Base-by-base conservation (phyloP, 2,888 invertebrate genomes). In the Idaea dimidiata region DNA sequence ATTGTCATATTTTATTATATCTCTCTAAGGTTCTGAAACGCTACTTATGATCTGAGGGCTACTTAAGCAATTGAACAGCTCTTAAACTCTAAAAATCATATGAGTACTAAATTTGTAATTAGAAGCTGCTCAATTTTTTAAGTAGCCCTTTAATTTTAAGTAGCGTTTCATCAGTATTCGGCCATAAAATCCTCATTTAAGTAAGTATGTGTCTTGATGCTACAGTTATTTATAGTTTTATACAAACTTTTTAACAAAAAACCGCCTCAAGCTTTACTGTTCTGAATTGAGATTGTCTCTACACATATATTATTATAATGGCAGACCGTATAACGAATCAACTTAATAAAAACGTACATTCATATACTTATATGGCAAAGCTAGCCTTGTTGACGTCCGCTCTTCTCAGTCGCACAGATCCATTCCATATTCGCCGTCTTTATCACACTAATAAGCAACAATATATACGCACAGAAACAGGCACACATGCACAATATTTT, bases 301-400 rank as follows among this genome's bases (percentile, higher is more conserved):
- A 43, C 43, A 43, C 84, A 82, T 86, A 86, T 85, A 87, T 89
- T 88, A 89, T 87, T 85, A 88, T 88, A 88, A 88, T 88, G 81
- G 86, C 83, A 78, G 84, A 80, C 83, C 81, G 83, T 87, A 86
- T 87, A 90, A 88, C 88, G 89, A 89, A 89, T 86, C 84, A 77
- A 87, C 84, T 89, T 88, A 89, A 91, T 91, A 91, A 90, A 90
- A 89, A 88, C 87, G 83, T 83, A 90, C 88, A 87, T 88, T 89
- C 87, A 83, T 89, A 87, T 86, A 87, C 88, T 80, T 89, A 89
- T 86, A 89, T 82, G 89, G 91, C 81, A 83, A 86, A 87, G 86
- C 86, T 88, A 91, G 89, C 89, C 90, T 90, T 89, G 89, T 86
- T 85, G 88, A 84, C 79, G 79, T 83, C 77, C 75, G 81, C 78